Evolutionary conservation across 2,888 invertebrate species (phyloP), one percentile per base, ranked within the genome.

Genomic region (Xanthostigma xanthostigma): DNA sequence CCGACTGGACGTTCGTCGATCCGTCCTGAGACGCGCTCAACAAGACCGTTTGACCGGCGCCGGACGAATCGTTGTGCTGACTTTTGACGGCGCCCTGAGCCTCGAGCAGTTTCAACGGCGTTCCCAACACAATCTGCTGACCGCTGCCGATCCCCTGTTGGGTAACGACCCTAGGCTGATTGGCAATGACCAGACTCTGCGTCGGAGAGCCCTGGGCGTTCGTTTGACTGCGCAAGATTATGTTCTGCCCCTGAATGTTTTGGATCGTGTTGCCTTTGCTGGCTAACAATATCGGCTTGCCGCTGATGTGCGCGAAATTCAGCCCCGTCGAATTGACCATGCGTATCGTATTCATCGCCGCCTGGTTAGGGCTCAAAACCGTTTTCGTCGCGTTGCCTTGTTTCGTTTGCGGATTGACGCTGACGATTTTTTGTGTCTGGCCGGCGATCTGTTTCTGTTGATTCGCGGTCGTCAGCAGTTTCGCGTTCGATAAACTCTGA

Each of bases 271-370:
- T 62, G 51, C 63, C 62, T 57, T 70, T 67, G 55, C 71, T 70
- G 1, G 74, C 71, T 43, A 76, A 63, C 44, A 76, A 62, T 11
- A 76, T 70, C 33, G 74, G 75, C 59, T 76, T 76, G 8, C 75
- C 75, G 43, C 71, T 71, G 35, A 76, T 65, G 49, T 74, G 72
- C 1, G 75, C 70, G 49, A 76, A 60, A 57, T 75, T 72, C 44
- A 72, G 56, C 51, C 59, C 59, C 12, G 70, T 62, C 2, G 73
- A 65, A 55, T 71, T 72, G 13, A 72, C 68, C 68, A 76, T 73
- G 11, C 75, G 64, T 46, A 73, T 68, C 4, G 64, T 59, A 48
- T 62, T 64, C 11, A 40, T 38, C 35, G 62, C 55, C 12, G 61
- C 33, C 12, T 45, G 49, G 37, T 48, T 53, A 34, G 44, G 44